Evolutionary conservation across 2,113 vertebrate species (phyloP).

Genomic region (Carassius auratus): DNA sequence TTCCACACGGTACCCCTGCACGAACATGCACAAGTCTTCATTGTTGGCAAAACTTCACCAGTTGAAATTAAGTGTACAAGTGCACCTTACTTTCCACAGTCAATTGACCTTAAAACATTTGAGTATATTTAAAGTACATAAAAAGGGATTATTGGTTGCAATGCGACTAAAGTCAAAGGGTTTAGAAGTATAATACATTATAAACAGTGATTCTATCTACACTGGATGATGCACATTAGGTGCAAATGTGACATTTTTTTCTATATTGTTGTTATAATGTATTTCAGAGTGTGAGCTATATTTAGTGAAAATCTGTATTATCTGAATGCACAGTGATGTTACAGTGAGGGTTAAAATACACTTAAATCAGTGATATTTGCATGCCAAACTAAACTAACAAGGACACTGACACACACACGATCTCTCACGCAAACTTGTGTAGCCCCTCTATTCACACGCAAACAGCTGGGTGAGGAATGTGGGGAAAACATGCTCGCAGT

Average conservation of each 20-base stretch:
- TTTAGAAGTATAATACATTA: too few relatives aligned
- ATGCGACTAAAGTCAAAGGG: too few relatives aligned
- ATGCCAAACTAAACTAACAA: slow-evolving; percentile 37
- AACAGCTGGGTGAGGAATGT: slow-evolving; percentile 55
- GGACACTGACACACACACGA: neutral
- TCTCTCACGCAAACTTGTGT: slow-evolving; percentile 36
- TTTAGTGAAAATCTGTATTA: neutral
- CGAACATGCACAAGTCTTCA: neutral
- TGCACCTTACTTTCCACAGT: too few relatives aligned
- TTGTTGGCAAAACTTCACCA: neutral
- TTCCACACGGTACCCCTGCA: slow-evolving; percentile 25
- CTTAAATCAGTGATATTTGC: neutral
- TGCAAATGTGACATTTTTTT: neutral
- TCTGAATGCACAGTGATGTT: neutral
- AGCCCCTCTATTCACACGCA: slow-evolving; percentile 45
- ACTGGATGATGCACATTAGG: too few relatives aligned
- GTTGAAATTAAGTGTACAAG: neutral
- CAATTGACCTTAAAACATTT: too few relatives aligned
- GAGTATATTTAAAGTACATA: too few relatives aligned
- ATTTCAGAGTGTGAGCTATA: neutral
- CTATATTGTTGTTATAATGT: neutral
- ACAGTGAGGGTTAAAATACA: neutral
- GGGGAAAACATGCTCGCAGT: slow-evolving; percentile 43
- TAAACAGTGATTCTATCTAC: too few relatives aligned
- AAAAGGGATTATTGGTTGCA: too few relatives aligned